phyloP scores from a whole-genome alignment of 2,113 vertebrate genomes.

The Sinosuthora webbiana region DNA sequence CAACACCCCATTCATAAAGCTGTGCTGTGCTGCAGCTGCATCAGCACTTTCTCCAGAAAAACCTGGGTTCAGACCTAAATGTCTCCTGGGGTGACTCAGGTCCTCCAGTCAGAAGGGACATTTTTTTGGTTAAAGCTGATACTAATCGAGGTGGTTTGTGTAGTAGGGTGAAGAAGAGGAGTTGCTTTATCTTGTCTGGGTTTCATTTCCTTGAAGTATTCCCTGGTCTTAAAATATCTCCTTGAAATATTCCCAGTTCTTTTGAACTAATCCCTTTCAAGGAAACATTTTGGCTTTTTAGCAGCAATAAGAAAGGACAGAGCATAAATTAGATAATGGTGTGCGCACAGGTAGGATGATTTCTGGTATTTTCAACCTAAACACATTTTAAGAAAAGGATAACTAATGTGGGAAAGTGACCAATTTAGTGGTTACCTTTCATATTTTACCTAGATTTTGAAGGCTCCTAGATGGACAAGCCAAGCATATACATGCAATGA shows the following conservation, averaged over 20 bases:
- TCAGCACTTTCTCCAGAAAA: constrained; percentile 34
- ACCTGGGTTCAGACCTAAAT: not conserved
- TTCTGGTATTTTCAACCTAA: not conserved
- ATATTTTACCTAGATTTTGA: not conserved
- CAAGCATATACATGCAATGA: not conserved
- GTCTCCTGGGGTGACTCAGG: not conserved
- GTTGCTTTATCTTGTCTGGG: not conserved
- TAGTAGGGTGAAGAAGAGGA: not conserved
- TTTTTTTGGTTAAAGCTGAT: constrained; percentile 1
- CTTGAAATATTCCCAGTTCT: not conserved
- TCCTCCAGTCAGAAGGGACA: not conserved
- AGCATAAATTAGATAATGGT: not conserved
- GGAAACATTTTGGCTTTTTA: not conserved
- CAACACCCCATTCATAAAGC: constrained; percentile 33
- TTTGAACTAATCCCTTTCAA: not conserved
- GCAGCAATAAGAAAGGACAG: not conserved
- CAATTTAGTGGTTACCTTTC: not conserved
- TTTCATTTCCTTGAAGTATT: not conserved
- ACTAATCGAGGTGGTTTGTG: not conserved
- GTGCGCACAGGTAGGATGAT: not conserved
- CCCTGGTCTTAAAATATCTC: not conserved
- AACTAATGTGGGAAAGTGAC: not conserved
- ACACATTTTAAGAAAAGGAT: not conserved
- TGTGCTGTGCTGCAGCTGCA: not conserved
- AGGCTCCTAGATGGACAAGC: not conserved